Evolutionary conservation across 2,888 invertebrate species (phyloP).

Genomic region (Drosophila austrosaltans): DNA sequence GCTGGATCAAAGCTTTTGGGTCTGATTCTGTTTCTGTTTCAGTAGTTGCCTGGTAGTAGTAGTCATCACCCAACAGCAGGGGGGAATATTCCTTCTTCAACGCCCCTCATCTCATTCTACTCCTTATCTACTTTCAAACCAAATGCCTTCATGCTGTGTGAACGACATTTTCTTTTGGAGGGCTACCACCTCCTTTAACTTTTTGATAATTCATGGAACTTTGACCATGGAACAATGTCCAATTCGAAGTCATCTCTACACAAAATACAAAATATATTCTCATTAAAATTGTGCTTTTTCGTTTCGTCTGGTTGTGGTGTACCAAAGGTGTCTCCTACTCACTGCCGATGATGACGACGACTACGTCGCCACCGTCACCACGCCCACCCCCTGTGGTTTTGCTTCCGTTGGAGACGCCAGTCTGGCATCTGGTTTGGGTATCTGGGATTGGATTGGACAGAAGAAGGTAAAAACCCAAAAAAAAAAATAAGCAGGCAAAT

Average conservation of each 20-base stretch:
- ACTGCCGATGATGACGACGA: slow-evolving; percentile 18
- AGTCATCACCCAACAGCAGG: slow-evolving; percentile 78
- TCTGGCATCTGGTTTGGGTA: slow-evolving; percentile 59
- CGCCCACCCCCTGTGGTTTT: slow-evolving; percentile 79
- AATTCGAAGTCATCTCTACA: slow-evolving; percentile 15
- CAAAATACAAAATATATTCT: slow-evolving; percentile 71
- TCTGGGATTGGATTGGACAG: slow-evolving; percentile 41
- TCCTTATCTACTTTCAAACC: slow-evolving; percentile 10
- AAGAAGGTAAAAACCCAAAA: slow-evolving; percentile 26
- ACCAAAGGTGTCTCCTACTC: slow-evolving; percentile 40
- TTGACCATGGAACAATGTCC: slow-evolving; percentile 65
- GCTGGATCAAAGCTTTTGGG: slow-evolving; percentile 47
- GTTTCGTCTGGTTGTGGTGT: slow-evolving; percentile 55
- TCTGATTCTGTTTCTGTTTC: slow-evolving; percentile 22
- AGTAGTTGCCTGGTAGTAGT: slow-evolving; percentile 59
- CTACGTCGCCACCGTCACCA: slow-evolving; percentile 52
- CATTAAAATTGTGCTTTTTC: slow-evolving; percentile 76
- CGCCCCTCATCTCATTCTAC: too few species aligned
- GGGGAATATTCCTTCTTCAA: slow-evolving; percentile 51
- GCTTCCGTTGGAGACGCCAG: slow-evolving; percentile 80
- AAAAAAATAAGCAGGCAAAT: slow-evolving; percentile 45
- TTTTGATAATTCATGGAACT: slow-evolving; percentile 79
- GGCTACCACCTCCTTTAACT: slow-evolving; percentile 49
- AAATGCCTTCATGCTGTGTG: slow-evolving; percentile 75
- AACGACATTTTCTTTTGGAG: slow-evolving; percentile 73